Evolutionary conservation across 92 coral and sea anemone species (phyloP).

Genomic region (Plumapathes pennacea): DNA sequence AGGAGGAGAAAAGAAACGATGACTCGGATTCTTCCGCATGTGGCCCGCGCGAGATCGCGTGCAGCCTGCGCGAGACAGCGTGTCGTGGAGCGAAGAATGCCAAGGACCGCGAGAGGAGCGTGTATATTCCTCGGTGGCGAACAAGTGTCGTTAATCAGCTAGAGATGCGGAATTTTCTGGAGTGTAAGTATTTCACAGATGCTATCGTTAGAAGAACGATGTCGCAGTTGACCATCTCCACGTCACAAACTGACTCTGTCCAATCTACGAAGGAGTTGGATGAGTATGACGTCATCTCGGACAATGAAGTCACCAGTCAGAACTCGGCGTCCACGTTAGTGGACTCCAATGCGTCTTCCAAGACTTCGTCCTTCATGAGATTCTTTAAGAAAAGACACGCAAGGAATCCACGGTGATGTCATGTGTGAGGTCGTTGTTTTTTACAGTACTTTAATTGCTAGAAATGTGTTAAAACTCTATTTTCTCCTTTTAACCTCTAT

Average conservation of each 20-base stretch:
- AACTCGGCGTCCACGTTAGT: conserved; percentile 15
- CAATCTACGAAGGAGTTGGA: conserved; percentile 32
- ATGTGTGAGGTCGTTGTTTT: too few species aligned
- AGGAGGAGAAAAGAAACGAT: conserved; percentile 26
- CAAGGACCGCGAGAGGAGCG: too few species aligned
- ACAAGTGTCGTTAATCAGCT: conserved; percentile 65
- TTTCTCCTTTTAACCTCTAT: too few species aligned
- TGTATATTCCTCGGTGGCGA: conserved; percentile 62
- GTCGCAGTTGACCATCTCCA: conserved; percentile 52
- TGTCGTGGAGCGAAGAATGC: conserved; percentile 1
- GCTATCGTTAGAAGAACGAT: conserved; percentile 65
- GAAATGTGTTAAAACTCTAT: too few species aligned
- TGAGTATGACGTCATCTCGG: conserved; percentile 86
- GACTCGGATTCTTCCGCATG: conserved; percentile 56
- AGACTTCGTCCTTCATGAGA: too few species aligned
- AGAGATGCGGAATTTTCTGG: conserved; percentile 78
- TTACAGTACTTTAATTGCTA: too few species aligned
- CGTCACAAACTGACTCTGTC: conserved; percentile 4
- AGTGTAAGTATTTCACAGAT: conserved; percentile 82
- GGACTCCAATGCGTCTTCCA: too few species aligned
- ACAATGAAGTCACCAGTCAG: conserved; percentile 59
- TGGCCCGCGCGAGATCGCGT: conserved; percentile 4
- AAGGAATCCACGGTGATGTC: too few species aligned
- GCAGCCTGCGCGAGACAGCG: conserved; percentile 8
- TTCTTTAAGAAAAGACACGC: too few species aligned